A percentile compares a stretch with the other conserved stretches of the same genome.
phyloP scores from a whole-genome alignment of 2,888 invertebrate genomes.

The Lasioglossum figueresi region DNA sequence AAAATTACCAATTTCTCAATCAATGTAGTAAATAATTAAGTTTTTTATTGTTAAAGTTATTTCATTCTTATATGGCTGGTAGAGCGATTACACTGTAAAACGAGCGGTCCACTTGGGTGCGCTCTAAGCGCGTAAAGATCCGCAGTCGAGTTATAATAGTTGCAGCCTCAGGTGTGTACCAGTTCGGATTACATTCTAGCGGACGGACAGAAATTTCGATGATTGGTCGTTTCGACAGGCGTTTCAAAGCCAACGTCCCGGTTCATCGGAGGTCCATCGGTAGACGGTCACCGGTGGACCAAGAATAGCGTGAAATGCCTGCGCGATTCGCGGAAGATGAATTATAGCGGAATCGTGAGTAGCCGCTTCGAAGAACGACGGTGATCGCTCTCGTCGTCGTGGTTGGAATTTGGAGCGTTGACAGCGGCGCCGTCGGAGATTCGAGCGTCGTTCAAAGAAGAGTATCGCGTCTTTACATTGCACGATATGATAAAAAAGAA shows the following conservation, averaged over 20 bases:
- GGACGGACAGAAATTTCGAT: constrained; percentile 39
- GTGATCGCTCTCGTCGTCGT: constrained; percentile 59
- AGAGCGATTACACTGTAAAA: too few relatives aligned
- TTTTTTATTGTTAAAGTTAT: too few relatives aligned
- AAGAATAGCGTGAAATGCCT: constrained; percentile 69
- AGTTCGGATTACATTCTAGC: neutral
- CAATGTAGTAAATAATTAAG: too few relatives aligned
- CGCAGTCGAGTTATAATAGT: neutral
- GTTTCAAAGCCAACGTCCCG: constrained; percentile 52
- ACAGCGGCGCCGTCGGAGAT: constrained; percentile 69
- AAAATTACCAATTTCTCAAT: too few relatives aligned
- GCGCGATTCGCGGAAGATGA: constrained; percentile 70
- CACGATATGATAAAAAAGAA: constrained; percentile 11
- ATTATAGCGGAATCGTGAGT: constrained; percentile 72
- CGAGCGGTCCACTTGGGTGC: too few relatives aligned
- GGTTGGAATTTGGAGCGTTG: constrained; percentile 70
- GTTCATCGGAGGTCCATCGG: constrained; percentile 61
- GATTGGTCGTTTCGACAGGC: constrained; percentile 64
- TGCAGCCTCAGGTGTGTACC: neutral
- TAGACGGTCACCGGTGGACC: constrained; percentile 56
- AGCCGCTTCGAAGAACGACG: constrained; percentile 66
- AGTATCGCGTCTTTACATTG: constrained; percentile 48
- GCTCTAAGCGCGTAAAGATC: too few relatives aligned
- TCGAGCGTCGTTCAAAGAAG: constrained; percentile 48
- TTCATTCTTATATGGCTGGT: too few relatives aligned